phyloP scores from a whole-genome alignment of 2,888 invertebrate species.

The Cheilosia soror region DNA sequence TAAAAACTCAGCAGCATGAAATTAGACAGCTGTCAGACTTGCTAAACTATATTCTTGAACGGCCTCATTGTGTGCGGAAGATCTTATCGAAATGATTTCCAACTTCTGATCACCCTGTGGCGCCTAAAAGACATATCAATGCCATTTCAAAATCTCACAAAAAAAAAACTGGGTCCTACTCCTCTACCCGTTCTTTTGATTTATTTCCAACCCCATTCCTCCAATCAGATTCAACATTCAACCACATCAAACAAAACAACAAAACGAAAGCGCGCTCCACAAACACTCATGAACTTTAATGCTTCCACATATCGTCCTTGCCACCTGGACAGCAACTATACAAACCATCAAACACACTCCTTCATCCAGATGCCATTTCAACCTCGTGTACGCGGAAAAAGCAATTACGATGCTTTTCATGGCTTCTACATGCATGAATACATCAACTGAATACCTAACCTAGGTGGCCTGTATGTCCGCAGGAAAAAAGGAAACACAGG shows the following conservation, averaged over 20 bases:
- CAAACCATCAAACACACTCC: slow-evolving; percentile 16
- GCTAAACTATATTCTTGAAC: too few relatives aligned
- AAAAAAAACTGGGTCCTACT: too few relatives aligned
- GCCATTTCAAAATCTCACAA: too few relatives aligned
- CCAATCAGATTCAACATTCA: not conserved
- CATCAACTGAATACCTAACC: slow-evolving; percentile 25
- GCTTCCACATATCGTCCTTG: slow-evolving; percentile 50
- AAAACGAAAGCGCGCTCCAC: not conserved
- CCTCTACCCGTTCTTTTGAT: too few relatives aligned
- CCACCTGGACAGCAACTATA: slow-evolving; percentile 51
- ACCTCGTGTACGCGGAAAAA: slow-evolving; percentile 38
- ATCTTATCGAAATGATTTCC: too few relatives aligned
- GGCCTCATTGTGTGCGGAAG: too few relatives aligned
- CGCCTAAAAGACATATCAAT: too few relatives aligned
- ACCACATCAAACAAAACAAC: not conserved
- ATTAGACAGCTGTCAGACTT: too few relatives aligned
- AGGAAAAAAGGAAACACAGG: slow-evolving; percentile 1
- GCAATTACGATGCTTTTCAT: slow-evolving; percentile 42
- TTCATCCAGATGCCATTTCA: not conserved
- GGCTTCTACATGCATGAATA: slow-evolving; percentile 32
- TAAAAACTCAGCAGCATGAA: too few relatives aligned
- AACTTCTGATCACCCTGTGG: too few relatives aligned
- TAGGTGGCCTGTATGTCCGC: not conserved
- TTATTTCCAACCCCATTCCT: not conserved
- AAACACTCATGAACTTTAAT: slow-evolving; percentile 36